Evolutionary conservation across 1,140 invertebrate genomes (phyloP).

Genomic region (Eubasilissa regina): DNA sequence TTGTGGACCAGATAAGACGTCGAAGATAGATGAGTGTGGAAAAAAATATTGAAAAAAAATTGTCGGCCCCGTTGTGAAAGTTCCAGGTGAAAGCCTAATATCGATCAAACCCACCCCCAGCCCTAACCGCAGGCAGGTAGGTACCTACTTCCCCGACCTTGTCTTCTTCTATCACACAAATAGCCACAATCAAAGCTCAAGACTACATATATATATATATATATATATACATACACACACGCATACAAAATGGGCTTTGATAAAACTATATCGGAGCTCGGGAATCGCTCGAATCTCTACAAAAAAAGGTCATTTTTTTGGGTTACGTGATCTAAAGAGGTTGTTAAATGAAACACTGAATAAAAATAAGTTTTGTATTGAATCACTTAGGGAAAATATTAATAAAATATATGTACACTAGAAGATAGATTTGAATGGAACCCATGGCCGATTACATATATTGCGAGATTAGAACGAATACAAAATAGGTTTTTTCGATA

Average conservation of each 20-base stretch:
- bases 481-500: too few relatives aligned
- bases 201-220: not conserved
- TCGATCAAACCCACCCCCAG: conserved; percentile 46
- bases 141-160: conserved; percentile 15
- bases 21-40: conserved; percentile 40
- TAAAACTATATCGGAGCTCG: too few relatives aligned
- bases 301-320: not conserved
- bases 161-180: conserved; percentile 37
- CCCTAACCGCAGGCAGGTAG: not conserved
- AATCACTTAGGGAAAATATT: conserved; percentile 11
- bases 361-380: conserved; percentile 14
- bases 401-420: not conserved
- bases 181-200: conserved; percentile 35
- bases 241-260: not conserved
- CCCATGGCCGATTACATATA: too few relatives aligned
- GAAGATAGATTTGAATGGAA: not conserved
- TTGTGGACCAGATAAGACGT: conserved; percentile 35
- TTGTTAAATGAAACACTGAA: conserved; percentile 13
- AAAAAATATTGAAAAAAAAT: conserved; percentile 41
- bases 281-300: too few relatives aligned
- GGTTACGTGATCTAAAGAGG: not conserved
- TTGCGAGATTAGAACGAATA: too few relatives aligned
- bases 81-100: conserved; percentile 47
- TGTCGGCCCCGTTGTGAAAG: conserved; percentile 35
- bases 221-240: too few relatives aligned